These are phyloP conservation scores for Eristalis arbustorum DNA, from an alignment of 2,888 invertebrate species.

Conservation along the genomic window DNA sequence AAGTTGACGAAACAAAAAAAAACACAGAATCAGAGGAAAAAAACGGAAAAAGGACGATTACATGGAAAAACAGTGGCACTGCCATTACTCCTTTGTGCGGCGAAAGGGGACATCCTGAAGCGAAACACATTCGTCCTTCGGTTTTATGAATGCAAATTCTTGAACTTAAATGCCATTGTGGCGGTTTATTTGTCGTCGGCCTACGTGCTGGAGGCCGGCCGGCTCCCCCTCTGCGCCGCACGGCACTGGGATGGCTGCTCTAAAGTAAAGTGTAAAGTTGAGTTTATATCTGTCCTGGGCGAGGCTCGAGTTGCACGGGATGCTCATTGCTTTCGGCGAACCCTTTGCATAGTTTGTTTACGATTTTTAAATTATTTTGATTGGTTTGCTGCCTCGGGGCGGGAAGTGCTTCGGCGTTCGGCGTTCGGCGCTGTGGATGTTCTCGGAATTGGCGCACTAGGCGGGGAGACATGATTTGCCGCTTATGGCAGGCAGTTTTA, in stretches of 20 bases:
- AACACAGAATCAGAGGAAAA: not conserved
- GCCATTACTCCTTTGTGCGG: slow-evolving; percentile 51
- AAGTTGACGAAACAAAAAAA: slow-evolving; percentile 39
- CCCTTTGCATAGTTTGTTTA: slow-evolving; percentile 53
- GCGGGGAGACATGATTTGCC: not conserved
- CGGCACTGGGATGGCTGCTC: not conserved
- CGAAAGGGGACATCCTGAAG: not conserved
- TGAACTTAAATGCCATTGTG: slow-evolving; percentile 55
- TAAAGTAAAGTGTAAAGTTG: slow-evolving; percentile 31
- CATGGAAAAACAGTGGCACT: slow-evolving; percentile 67
- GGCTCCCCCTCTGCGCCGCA: no score
- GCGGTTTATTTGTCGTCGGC: slow-evolving; percentile 32
- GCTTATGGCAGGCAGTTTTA: not conserved
- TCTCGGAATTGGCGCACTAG: not conserved
- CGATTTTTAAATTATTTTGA: slow-evolving; percentile 65
- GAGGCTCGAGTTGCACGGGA: slow-evolving; percentile 19
- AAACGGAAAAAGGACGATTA: slow-evolving; percentile 41
- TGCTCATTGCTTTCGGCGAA: not conserved
- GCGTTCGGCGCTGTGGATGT: not conserved
- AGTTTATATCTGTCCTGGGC: slow-evolving; percentile 8
- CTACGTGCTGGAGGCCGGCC: slow-evolving; percentile 21
- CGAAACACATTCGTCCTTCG: slow-evolving; percentile 43
- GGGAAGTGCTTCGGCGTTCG: not conserved
- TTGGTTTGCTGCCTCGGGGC: slow-evolving; percentile 38
- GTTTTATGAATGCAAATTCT: slow-evolving; percentile 69